Evolutionary conservation across 2,888 invertebrate genomes (phyloP).

Genomic region (Ochropacha duplaris): DNA sequence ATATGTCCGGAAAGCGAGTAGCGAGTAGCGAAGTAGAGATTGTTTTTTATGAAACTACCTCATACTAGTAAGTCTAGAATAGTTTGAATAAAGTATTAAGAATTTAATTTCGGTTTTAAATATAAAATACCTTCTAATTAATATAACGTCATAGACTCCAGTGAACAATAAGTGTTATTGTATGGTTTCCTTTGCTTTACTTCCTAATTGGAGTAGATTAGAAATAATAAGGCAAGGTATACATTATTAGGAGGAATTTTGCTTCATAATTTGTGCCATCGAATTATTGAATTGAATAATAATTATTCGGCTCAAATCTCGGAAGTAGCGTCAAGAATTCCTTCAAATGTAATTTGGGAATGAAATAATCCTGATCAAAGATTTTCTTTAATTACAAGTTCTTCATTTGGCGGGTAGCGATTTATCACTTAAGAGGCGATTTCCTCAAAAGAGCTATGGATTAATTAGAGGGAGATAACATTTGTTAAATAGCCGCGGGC

Average conservation of each 20-base stretch:
- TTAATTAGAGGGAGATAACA: constrained; percentile 79
- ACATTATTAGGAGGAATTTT: background rate
- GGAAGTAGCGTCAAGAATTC: constrained; percentile 23
- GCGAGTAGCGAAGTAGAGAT: too few species aligned
- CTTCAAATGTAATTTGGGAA: constrained; percentile 43
- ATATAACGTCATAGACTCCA: constrained; percentile 33
- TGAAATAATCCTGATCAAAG: constrained; percentile 68
- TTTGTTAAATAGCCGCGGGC: constrained; percentile 69
- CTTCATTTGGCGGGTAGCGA: constrained; percentile 61
- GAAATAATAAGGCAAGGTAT: constrained; percentile 29
- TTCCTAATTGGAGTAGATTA: constrained; percentile 21
- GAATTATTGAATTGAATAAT: background rate
- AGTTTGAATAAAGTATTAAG: background rate
- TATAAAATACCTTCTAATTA: constrained; percentile 18
- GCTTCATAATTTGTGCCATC: background rate
- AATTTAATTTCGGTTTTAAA: constrained; percentile 12
- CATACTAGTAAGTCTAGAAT: too few species aligned
- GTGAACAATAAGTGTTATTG: constrained; percentile 24
- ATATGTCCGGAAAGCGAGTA: too few species aligned
- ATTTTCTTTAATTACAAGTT: constrained; percentile 71
- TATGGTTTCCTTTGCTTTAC: constrained; percentile 45
- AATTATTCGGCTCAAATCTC: constrained; percentile 24
- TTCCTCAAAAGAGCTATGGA: constrained; percentile 69
- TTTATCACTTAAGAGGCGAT: constrained; percentile 74
- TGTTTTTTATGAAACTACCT: too few species aligned